Base-by-base conservation (phyloP, 2,888 invertebrate species). In the Plagiodera versicolora region DNA sequence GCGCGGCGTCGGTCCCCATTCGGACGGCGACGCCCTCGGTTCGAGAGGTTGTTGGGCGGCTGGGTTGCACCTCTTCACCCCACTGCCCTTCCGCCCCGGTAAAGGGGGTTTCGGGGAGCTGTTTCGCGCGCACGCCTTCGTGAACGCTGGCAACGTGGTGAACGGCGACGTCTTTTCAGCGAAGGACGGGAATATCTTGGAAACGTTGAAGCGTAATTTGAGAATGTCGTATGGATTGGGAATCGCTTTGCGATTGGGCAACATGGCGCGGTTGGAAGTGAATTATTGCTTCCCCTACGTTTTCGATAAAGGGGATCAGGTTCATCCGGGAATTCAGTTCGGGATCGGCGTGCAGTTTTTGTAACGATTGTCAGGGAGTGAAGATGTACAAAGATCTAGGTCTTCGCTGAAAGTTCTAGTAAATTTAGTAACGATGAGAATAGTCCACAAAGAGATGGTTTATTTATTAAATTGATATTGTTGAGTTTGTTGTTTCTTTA, bases 231-330 rank as follows among this genome's bases (percentile, higher is more conserved):
- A 86, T 71, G 98, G 99, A 30, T 80, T 89, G 56, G 98, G 97
- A 14, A 78, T 97, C 55, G 93, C 92, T 11, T 83, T 97, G 75
- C 87, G 91, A 65, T 82, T 98, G 59, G 95, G 89, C 68, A 85
- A 92, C 67, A 83, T 89, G 65, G 96, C 95, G n/a, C 85, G 97
- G 59, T 84, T 98, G 56, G 98, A 99, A 84, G 85, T 99, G 56
- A 98, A 98, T 84, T 95, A 98, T 82, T 92, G 93, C 79, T 81
- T 92, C 74, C 98, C 98, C 45, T 67, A 75, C 51, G 81, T 83
- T 49, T 86, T 85, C 65, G 83, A 85, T 67, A 80, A 83, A 61
- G 87, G 84, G 11, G 95, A 95, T 81, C 82, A 79, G 69, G 70
- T 84, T 56, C 82, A 85, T 54, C 85, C 86, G 64, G 92, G 92